Percentiles rank a stretch among this genome's conserved stretches.
These are phyloP conservation scores for Hirudo medicinalis DNA, from an alignment of 1,140 invertebrate genomes.

Conservation along the genomic window DNA sequence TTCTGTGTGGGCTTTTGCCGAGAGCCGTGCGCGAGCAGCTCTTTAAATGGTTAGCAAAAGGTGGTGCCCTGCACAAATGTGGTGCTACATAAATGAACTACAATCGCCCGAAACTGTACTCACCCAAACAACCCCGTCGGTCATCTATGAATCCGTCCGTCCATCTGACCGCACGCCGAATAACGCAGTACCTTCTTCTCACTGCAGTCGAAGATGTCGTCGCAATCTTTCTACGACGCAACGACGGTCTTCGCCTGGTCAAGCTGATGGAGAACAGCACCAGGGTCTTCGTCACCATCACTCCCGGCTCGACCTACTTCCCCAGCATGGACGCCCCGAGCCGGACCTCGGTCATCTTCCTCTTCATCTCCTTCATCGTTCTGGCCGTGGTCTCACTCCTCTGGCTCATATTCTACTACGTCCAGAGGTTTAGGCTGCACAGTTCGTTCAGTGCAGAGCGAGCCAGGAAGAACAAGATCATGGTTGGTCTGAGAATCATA, in stretches of 20 bases:
- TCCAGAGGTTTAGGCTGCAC: slow-evolving; percentile 76
- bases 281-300: slow-evolving; percentile 54
- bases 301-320: slow-evolving; percentile 40
- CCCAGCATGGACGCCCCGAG: slow-evolving; percentile 22
- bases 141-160: no score
- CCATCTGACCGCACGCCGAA: slow-evolving; percentile 16
- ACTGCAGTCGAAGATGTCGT: slow-evolving; percentile 51
- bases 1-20: no score
- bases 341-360: slow-evolving; percentile 65
- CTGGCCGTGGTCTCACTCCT: slow-evolving; percentile 82
- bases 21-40: no score
- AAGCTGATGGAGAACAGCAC: slow-evolving; percentile 53
- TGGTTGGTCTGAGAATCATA: neutral
- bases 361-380: slow-evolving; percentile 84
- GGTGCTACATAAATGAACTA: no score
- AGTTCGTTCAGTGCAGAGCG: slow-evolving; percentile 34
- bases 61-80: no score
- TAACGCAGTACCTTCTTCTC: slow-evolving; percentile 13
- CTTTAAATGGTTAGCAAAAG: no score
- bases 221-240: slow-evolving; percentile 60
- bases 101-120: no score
- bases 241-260: slow-evolving; percentile 58
- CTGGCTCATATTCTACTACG: slow-evolving; percentile 87
- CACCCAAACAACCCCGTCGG: neutral
- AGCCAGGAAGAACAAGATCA: neutral